Base-by-base conservation (phyloP, 2,888 invertebrate genomes). In the Sminthurides aquaticus region DNA sequence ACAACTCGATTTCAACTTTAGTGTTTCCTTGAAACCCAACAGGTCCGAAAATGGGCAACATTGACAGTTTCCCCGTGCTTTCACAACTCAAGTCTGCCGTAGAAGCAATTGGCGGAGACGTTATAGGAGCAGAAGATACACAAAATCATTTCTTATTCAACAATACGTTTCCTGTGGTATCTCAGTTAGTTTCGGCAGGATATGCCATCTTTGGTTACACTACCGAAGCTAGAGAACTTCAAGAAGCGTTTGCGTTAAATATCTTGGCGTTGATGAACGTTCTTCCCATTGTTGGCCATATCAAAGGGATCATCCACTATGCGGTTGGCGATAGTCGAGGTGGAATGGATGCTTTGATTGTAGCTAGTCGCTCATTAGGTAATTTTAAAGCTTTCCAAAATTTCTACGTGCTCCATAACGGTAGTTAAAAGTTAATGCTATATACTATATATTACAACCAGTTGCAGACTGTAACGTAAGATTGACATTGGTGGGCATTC, bases 271-370 rank as follows among this genome's bases (percentile, higher is more conserved):
- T 57, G 5, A 57, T 62, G n/a, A 57, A 56, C 48, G 28, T 20
- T 15, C 69, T 71, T 25, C 71, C 71, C 1, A 69, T 71, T 3
- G 71, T 69, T 3, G 71, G 71, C 5, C 71, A 71, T 28, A 68
- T 70, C 25, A 71, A 71, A 29, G 71, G 71, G 8, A 68, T 67
- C 0, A 61, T 70, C 2, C 70, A 71, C 62, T 71, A 67, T 54
- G 69, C 70, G 11, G 8, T 69, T 49, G 70, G 69, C 22, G 62
- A 71, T 20, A 67, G 67, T 59, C 60, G 68, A 27, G 29, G 64
- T n/a, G 71, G 71, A 1, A 67, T 70, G 25, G 65, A 69, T n/a
- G 67, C 70, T 0, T 70, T 71, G 71, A 71, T 70, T 49, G 68
- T 67, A 43, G 71, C 71, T 0, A 65, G 65, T 49, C 20, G 71